phyloP scores from a whole-genome alignment of 1,140 invertebrate genomes.

The Orius insidiosus region DNA sequence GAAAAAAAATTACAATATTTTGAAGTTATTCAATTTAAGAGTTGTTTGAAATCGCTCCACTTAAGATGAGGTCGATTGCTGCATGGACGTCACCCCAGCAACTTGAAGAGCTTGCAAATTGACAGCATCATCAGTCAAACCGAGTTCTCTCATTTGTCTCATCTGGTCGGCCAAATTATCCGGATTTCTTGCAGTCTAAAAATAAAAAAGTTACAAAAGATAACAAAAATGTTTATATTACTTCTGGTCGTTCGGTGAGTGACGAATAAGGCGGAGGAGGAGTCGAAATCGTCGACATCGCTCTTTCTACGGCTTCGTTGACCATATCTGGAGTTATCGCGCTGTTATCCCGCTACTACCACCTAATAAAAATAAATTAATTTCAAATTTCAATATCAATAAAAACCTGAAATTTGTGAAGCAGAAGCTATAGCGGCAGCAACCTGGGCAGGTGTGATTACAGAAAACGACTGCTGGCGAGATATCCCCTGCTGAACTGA shows the following conservation, averaged over 20 bases:
- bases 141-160: constrained; percentile 71
- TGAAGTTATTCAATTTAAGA: too few species aligned
- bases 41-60: constrained; percentile 22
- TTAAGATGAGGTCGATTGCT: constrained; percentile 63
- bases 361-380: constrained; percentile 8
- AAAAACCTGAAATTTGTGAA: constrained; percentile 15
- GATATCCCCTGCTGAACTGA: constrained; percentile 23
- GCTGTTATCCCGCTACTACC: constrained; percentile 19
- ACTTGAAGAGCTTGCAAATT: constrained; percentile 69
- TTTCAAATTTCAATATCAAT: constrained; percentile 7
- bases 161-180: constrained; percentile 35
- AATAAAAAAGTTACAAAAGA: neutral
- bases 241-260: constrained; percentile 8
- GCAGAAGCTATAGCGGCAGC: constrained; percentile 31
- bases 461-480: constrained; percentile 24
- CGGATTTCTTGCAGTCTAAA: neutral
- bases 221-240: neutral
- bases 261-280: constrained; percentile 11
- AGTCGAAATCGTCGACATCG: constrained; percentile 26
- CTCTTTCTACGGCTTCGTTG: constrained; percentile 35
- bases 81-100: constrained; percentile 74
- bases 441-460: constrained; percentile 32
- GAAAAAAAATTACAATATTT: too few species aligned
- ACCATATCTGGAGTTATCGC: constrained; percentile 39
- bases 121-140: constrained; percentile 63